Percentiles rank a stretch among this genome's conserved stretches.
Conservation (phyloP, 2,797 vertebrate species). For the Poeciliopsis gracilis region DNA sequence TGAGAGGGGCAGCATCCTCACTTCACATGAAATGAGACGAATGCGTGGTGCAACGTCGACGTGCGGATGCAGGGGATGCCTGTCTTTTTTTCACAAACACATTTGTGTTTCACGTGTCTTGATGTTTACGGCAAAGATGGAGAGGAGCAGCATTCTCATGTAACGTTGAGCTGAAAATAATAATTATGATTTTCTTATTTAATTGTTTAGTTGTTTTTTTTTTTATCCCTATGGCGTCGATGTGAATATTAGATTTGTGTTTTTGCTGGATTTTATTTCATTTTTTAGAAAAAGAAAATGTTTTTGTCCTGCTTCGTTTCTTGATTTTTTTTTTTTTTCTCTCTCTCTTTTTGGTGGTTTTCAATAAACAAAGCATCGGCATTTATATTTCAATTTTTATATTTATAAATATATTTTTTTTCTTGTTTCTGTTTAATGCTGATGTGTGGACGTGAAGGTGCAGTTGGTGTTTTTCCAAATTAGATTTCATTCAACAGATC, state of each 20-base stretch:
- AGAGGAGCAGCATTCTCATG: background rate
- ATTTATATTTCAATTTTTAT: background rate
- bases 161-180: background rate
- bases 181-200: background rate
- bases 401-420: background rate
- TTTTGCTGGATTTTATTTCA: background rate
- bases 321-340: background rate
- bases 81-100: background rate
- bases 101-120: background rate
- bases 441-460: background rate
- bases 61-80: background rate
- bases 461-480: background rate
- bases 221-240: background rate
- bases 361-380: background rate
- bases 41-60: background rate
- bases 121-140: background rate
- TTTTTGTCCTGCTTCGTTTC: background rate
- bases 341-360: background rate
- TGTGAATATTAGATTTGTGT: background rate
- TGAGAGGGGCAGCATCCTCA: conserved; percentile 29
- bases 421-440: background rate
- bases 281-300: no score
- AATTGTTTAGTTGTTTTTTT: background rate
- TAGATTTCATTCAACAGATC: background rate
- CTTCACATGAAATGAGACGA: background rate